Base-by-base conservation (phyloP, 2,888 invertebrate genomes). In the Dynastes maya region DNA sequence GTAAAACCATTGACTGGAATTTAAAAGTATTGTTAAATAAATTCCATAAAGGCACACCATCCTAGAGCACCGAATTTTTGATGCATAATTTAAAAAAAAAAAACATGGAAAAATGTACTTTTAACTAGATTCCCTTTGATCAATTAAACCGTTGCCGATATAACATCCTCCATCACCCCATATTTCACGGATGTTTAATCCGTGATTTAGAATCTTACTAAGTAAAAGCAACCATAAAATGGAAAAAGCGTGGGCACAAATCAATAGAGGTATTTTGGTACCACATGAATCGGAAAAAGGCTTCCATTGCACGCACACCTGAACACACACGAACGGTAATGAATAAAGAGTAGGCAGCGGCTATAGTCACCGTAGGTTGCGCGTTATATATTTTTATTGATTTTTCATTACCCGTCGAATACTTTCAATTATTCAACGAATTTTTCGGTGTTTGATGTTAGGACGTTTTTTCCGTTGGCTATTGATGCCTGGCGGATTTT, bases 381-480 rank as follows among this genome's bases (percentile, higher is more conserved):
- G 11, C 49, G 72, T 72, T 72, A 72, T 72, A 58, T 72, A 72
- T 58, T 72, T 76, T 78, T 76, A 78, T 78, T 76, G 78, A 78
- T 78, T 78, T 70, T 78, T 78, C 78, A 78, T 78, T 78, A 78
- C 49, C 45, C 72, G 22, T 51, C 49, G 78, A 49, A 58, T 75
- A 76, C 75, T 37, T 75, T 78, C 76, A 78, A 78, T 78, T 78
- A 78, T 78, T 78, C 78, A 78, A 55, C 64, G 64, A 58, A 78
- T 78, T 78, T 78, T 78, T 78, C 75, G 78, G 78, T 67, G 70
- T 76, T 76, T 70, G 78, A 72, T 72, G 72, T 72, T 72, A 58
- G 58, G 72, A 61, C 61, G 58, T 58, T 72, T 45, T 61, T 37
- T 37, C 32, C 72, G 58, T n/a, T 22, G 5, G 37, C 72, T 40